Evolutionary conservation across 2,113 vertebrate genomes (phyloP).

Genomic region (Cricetomys ansorgei): DNA sequence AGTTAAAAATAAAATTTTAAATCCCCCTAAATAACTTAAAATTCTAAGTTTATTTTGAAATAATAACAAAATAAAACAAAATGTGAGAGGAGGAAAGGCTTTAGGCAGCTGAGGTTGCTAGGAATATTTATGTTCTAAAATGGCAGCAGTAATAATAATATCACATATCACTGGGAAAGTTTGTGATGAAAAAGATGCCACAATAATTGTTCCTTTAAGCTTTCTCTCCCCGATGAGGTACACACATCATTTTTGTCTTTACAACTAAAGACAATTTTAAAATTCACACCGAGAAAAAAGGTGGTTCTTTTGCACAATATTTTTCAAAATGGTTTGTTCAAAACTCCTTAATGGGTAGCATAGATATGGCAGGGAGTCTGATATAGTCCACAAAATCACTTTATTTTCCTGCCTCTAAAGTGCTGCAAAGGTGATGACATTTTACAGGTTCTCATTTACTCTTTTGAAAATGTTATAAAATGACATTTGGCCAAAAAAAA

Average conservation of each 20-base stretch:
- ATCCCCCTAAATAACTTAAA: background rate
- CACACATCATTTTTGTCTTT: background rate
- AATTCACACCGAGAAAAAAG: background rate
- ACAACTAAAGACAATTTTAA: background rate
- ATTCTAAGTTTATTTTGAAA: background rate
- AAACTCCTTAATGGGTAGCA: background rate
- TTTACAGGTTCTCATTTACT: background rate
- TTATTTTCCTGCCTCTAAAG: background rate
- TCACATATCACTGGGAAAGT: background rate
- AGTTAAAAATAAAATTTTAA: background rate
- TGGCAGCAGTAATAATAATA: background rate
- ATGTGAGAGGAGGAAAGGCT: background rate
- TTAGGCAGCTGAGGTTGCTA: background rate
- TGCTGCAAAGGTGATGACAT: background rate
- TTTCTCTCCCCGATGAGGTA: background rate
- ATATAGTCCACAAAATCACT: background rate
- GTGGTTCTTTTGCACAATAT: background rate
- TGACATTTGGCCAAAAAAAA: background rate
- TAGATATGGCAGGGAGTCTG: background rate
- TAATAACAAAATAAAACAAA: background rate
- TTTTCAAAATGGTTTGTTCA: background rate
- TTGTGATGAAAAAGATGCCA: background rate
- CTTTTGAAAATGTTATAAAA: background rate
- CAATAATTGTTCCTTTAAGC: background rate
- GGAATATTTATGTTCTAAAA: background rate